These are phyloP conservation scores for Chalcosyrphus nemorum DNA, from an alignment of 2,888 invertebrate genomes.

Conservation along the genomic window DNA sequence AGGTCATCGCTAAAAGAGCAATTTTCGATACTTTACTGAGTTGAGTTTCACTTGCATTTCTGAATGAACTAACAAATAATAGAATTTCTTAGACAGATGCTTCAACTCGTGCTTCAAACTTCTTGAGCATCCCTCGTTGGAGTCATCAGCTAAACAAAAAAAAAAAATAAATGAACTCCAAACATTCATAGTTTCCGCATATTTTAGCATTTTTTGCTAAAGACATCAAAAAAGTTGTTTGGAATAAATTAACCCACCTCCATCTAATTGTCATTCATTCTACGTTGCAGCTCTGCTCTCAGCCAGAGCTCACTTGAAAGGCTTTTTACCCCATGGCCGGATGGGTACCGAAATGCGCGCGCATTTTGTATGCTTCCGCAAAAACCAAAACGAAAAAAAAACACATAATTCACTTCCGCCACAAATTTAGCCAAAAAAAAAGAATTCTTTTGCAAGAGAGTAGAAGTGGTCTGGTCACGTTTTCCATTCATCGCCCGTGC, in stretches of 20 bases:
- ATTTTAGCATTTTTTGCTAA: constrained; percentile 40
- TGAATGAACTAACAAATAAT: neutral
- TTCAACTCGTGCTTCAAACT: neutral
- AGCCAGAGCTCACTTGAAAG: neutral
- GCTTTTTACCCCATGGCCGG: constrained; percentile 40
- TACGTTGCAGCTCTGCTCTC: constrained; percentile 19
- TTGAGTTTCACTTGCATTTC: neutral
- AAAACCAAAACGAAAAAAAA: too few species aligned
- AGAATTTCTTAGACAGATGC: neutral
- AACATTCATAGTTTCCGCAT: constrained; percentile 43
- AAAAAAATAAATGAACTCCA: too few species aligned
- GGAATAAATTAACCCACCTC: constrained; percentile 63
- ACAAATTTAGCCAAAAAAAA: neutral
- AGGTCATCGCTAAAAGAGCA: neutral
- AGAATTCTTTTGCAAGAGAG: neutral
- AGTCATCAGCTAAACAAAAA: constrained; percentile 7
- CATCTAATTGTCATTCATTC: constrained; percentile 43
- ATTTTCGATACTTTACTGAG: neutral
- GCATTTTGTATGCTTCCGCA: constrained; percentile 32
- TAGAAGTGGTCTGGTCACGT: constrained; percentile 11
- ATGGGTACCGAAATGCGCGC: constrained; percentile 22
- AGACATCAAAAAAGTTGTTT: constrained; percentile 44
- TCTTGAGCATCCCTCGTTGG: neutral
- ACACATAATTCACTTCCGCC: constrained; percentile 20
- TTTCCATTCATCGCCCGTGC: neutral